A percentile compares a stretch with the other conserved stretches of the same genome.
These are phyloP conservation scores for Caenorhabditis plicata DNA, from an alignment of 2,888 invertebrate species.

Conservation along the genomic window DNA sequence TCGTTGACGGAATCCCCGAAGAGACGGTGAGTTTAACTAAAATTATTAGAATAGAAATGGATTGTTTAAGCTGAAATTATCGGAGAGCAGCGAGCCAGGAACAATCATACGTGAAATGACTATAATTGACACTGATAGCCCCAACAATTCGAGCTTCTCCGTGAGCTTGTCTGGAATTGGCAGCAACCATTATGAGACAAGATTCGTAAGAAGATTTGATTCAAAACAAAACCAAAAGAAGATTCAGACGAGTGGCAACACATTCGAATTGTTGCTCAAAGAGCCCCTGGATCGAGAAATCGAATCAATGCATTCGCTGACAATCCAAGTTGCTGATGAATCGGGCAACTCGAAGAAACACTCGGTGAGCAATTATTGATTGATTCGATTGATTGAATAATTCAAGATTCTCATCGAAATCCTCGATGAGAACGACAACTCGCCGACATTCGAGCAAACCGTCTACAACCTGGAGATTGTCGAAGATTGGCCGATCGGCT, in stretches of 20 bases:
- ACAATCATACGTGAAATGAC: slow-evolving; percentile 34
- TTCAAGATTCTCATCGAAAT: slow-evolving; percentile 39
- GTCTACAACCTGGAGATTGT: slow-evolving; percentile 42
- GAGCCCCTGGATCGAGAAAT: slow-evolving; percentile 42
- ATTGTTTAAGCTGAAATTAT: no score
- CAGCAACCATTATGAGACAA: slow-evolving; percentile 20
- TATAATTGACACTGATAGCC: slow-evolving; percentile 37
- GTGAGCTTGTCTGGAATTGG: slow-evolving; percentile 21
- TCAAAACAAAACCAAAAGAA: background rate
- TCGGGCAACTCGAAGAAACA: slow-evolving; percentile 31
- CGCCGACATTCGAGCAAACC: slow-evolving; percentile 36
- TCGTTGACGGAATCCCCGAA: slow-evolving; percentile 14
- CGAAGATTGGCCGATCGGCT: slow-evolving; percentile 48
- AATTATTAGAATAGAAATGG: no score
- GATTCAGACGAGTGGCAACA: no score
- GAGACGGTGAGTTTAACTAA: slow-evolving; percentile 16
- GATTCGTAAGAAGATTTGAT: slow-evolving; percentile 13
- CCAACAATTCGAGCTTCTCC: slow-evolving; percentile 4
- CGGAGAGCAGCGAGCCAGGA: slow-evolving; percentile 38
- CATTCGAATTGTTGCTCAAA: no score
- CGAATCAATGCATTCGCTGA: slow-evolving; percentile 10
- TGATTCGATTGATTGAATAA: background rate
- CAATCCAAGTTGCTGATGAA: slow-evolving; percentile 32
- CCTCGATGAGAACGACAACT: slow-evolving; percentile 57
- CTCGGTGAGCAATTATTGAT: background rate